A percentile compares a stretch with the other conserved stretches of the same genome.
Conservation (phyloP, 2,888 invertebrate genomes). For the Mesorhabditis sp. region DNA sequence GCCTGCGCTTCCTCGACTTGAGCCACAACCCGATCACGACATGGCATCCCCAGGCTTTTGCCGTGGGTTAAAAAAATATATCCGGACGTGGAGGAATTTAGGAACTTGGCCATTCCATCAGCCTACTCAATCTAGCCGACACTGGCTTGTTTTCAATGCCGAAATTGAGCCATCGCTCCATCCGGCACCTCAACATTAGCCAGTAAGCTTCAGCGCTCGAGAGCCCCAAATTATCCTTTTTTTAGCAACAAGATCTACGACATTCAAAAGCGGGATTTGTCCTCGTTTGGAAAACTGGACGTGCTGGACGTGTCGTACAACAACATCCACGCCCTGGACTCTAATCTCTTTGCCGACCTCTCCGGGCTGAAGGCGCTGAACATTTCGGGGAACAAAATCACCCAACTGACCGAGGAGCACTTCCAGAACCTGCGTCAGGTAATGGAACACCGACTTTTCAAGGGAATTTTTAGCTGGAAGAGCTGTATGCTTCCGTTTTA, state of each 20-base stretch:
- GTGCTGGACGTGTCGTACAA: conserved; percentile 44
- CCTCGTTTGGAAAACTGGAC: conserved; percentile 31
- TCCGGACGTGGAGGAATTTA: conserved; percentile 15
- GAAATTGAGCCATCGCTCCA: conserved; percentile 35
- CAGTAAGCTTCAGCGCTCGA: conserved; percentile 21
- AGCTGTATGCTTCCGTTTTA: conserved; percentile 43
- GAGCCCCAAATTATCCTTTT: not conserved
- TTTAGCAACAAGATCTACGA: conserved; percentile 53
- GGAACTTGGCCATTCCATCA: conserved; percentile 44
- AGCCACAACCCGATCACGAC: conserved; percentile 55
- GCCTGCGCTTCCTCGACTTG: conserved; percentile 45
- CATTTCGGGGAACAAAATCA: conserved; percentile 47
- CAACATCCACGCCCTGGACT: conserved; percentile 39
- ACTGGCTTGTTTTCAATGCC: conserved; percentile 56
- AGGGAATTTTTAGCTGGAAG: conserved; percentile 31
- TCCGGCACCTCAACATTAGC: conserved; percentile 50
- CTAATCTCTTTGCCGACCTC: conserved; percentile 35
- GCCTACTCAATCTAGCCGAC: conserved; percentile 46
- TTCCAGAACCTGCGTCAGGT: conserved; percentile 39
- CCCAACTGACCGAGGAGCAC: conserved; percentile 33
- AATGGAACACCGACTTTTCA: not conserved
- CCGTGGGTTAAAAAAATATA: conserved; percentile 21
- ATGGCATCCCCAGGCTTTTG: conserved; percentile 54
- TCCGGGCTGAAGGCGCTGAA: conserved; percentile 45
- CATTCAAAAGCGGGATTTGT: conserved; percentile 38